Percentiles rank a stretch among this genome's conserved stretches.
These are phyloP conservation scores for Sisor rabdophorus DNA, from an alignment of 2,113 vertebrate species.

Conservation along the genomic window DNA sequence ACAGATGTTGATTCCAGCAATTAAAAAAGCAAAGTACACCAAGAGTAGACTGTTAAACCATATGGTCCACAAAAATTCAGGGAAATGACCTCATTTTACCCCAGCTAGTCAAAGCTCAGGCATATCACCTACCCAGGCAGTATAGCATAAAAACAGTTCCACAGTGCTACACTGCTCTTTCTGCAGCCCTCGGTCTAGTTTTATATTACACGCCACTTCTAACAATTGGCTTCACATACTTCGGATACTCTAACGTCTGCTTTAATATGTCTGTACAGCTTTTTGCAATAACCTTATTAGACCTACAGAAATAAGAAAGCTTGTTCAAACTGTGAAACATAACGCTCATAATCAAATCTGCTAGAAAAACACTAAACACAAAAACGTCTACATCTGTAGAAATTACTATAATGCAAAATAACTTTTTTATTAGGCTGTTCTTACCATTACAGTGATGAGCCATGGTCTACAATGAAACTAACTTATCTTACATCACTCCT, in stretches of 20 bases:
- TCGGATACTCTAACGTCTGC: not conserved
- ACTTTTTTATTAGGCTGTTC: not conserved
- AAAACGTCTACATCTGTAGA: too few relatives aligned
- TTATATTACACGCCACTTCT: constrained; percentile 1
- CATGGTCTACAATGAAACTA: not conserved
- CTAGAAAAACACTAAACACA: not conserved
- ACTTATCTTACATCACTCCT: not conserved
- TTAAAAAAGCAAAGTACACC: not conserved
- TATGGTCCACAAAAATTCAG: not conserved
- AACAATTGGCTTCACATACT: not conserved
- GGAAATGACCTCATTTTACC: too few relatives aligned
- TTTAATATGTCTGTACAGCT: not conserved
- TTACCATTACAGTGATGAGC: not conserved
- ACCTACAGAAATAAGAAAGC: not conserved
- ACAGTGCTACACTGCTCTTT: constrained; percentile 17
- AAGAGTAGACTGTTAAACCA: not conserved
- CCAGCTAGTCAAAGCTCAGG: too few relatives aligned
- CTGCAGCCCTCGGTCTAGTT: constrained; percentile 1
- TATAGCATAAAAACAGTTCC: constrained; percentile 25
- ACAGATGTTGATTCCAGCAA: not conserved
- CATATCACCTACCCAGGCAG: too few relatives aligned
- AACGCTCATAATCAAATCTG: not conserved
- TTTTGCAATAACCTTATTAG: not conserved
- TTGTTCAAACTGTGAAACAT: not conserved
- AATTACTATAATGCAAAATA: not conserved